Conservation (phyloP, 2,113 vertebrate species). For the Verasper variegatus region DNA sequence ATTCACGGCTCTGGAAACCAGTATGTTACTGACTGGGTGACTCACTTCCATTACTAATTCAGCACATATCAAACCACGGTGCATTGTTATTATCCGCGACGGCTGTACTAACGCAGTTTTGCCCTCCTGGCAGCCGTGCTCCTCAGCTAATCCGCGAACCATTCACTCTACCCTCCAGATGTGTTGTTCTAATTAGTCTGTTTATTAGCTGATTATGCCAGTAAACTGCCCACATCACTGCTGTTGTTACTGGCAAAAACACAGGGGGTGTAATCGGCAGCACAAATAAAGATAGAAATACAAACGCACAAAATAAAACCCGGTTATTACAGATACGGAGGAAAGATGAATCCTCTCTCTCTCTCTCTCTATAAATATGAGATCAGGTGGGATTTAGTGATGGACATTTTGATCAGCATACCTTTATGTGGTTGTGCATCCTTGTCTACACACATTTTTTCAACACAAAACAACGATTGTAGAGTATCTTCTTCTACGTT, state of each 20-base stretch:
- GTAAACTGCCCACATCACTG: constrained; percentile 52
- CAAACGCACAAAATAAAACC: not conserved
- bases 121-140: constrained; percentile 27
- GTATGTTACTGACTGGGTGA: constrained; percentile 43
- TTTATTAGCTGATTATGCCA: constrained; percentile 58
- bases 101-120: constrained; percentile 41
- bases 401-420: not conserved
- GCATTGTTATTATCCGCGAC: constrained; percentile 44
- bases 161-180: constrained; percentile 65
- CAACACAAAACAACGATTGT: not conserved
- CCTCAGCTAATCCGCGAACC: constrained; percentile 51
- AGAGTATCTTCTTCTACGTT: not conserved
- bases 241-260: constrained; percentile 29
- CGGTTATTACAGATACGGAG: not conserved
- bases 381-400: not conserved
- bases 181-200: constrained; percentile 58
- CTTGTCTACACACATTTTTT: not conserved
- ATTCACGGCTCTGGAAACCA: constrained; percentile 32
- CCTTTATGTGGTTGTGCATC: not conserved
- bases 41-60: constrained; percentile 67
- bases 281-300: not conserved
- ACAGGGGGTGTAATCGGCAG: constrained; percentile 1
- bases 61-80: constrained; percentile 42
- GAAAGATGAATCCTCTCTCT: constrained; percentile 11
- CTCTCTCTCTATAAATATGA: constrained; percentile 20